Conservation (phyloP, 2,113 vertebrate genomes). For the Rhagologus leucostigma region DNA sequence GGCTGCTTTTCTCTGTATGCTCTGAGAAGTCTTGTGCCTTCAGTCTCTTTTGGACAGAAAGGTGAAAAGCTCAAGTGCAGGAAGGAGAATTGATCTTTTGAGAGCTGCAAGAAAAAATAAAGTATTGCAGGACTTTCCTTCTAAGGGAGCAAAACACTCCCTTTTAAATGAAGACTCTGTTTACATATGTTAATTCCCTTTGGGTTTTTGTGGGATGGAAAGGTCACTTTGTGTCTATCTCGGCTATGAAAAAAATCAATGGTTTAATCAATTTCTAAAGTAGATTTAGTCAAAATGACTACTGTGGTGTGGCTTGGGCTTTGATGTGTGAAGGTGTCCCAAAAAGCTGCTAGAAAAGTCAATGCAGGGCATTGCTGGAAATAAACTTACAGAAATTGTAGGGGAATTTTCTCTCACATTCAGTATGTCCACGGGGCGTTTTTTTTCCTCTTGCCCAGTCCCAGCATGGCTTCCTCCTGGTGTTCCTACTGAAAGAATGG, state of each 20-base stretch:
- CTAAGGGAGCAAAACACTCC: background rate
- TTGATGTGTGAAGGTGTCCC: constrained; percentile 1
- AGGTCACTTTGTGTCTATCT: constrained; percentile 36
- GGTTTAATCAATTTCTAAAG: constrained; percentile 34
- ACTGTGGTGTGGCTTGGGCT: background rate
- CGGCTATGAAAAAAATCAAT: constrained; percentile 29
- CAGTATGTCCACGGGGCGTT: background rate
- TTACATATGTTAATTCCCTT: constrained; percentile 2
- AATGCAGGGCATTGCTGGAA: background rate
- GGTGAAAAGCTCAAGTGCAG: background rate
- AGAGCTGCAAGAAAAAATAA: background rate
- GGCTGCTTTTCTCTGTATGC: background rate
- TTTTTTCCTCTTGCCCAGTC: background rate
- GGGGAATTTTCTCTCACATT: constrained; percentile 15
- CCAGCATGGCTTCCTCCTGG: background rate
- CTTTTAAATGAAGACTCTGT: background rate
- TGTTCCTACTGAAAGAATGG: constrained; percentile 30
- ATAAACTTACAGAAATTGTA: background rate
- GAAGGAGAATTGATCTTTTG: background rate
- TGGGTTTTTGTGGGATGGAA: background rate
- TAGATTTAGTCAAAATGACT: background rate
- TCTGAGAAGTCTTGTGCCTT: background rate
- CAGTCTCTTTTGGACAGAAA: background rate
- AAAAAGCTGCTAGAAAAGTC: background rate
- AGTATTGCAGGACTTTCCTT: background rate